Evolutionary conservation across 1,140 invertebrate species (phyloP).

Genomic region (Hyphantria cunea): DNA sequence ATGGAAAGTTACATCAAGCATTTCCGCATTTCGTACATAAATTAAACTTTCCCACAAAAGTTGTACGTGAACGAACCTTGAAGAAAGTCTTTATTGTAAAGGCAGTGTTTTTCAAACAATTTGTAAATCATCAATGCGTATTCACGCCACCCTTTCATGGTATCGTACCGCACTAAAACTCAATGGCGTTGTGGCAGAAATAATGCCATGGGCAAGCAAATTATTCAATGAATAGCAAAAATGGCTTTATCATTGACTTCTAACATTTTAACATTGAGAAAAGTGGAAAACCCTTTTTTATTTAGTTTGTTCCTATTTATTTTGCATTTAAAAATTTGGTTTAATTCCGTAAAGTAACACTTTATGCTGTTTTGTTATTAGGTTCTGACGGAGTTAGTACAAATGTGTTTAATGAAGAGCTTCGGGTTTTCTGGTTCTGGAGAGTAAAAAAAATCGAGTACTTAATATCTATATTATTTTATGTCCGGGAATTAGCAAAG

Average conservation of each 20-base stretch:
- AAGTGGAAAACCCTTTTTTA: no score
- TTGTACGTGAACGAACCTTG: conserved; percentile 1
- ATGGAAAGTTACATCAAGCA: conserved; percentile 21
- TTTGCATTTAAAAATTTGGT: no score
- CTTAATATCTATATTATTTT: no score
- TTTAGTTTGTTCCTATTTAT: no score
- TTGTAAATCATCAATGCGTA: conserved; percentile 6
- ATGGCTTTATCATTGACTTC: background rate
- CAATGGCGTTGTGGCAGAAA: background rate
- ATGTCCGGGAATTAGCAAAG: no score
- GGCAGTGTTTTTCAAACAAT: background rate
- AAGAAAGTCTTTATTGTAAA: background rate
- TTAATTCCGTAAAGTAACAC: no score
- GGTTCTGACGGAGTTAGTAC: no score
- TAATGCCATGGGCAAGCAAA: background rate
- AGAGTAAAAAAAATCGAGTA: no score
- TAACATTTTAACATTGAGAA: no score
- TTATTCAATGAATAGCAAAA: conserved; percentile 1
- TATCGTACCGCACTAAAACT: background rate
- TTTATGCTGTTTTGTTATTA: no score
- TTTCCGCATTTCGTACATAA: conserved; percentile 17
- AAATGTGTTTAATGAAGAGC: no score
- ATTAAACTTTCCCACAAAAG: conserved; percentile 14
- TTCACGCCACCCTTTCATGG: conserved; percentile 3
- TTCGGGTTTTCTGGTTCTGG: no score